These are phyloP conservation scores for Meteorus cinctellus DNA, from an alignment of 2,888 invertebrate genomes.

Conservation along the genomic window DNA sequence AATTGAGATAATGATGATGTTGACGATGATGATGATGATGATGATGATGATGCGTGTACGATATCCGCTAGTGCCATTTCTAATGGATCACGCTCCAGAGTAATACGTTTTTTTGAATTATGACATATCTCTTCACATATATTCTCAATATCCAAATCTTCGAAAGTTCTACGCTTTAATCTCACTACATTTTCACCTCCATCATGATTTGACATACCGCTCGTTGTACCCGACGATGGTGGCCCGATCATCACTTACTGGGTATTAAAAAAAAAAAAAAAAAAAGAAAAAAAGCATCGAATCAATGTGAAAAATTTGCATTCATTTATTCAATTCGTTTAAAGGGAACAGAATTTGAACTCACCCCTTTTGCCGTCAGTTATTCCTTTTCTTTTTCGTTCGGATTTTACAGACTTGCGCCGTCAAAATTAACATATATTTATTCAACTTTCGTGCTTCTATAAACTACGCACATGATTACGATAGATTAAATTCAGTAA, in stretches of 20 bases:
- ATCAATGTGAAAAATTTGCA: not conserved
- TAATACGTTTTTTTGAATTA: slow-evolving; percentile 57
- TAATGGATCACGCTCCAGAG: slow-evolving; percentile 53
- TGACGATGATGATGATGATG: not conserved
- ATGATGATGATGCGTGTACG: slow-evolving; percentile 29
- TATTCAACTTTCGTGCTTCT: not conserved
- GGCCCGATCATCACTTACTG: slow-evolving; percentile 68
- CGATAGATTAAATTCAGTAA: not conserved
- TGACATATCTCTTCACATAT: slow-evolving; percentile 68
- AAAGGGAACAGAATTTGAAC: not conserved
- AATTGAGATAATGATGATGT: slow-evolving; percentile 44
- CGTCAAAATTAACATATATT: not conserved
- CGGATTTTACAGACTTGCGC: not conserved
- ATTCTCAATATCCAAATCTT: slow-evolving; percentile 68
- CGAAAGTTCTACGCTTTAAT: slow-evolving; percentile 65
- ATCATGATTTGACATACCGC: slow-evolving; percentile 55
- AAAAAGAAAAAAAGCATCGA: not conserved
- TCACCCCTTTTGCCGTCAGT: not conserved
- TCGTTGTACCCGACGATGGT: slow-evolving; percentile 62
- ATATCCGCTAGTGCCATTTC: slow-evolving; percentile 52
- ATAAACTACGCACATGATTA: not conserved
- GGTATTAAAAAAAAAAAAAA: not conserved
- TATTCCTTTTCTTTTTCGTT: not conserved
- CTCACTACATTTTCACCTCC: slow-evolving; percentile 56
- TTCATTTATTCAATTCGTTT: not conserved